Base-by-base conservation (phyloP, 2,797 vertebrate genomes). In the Morelia viridis region DNA sequence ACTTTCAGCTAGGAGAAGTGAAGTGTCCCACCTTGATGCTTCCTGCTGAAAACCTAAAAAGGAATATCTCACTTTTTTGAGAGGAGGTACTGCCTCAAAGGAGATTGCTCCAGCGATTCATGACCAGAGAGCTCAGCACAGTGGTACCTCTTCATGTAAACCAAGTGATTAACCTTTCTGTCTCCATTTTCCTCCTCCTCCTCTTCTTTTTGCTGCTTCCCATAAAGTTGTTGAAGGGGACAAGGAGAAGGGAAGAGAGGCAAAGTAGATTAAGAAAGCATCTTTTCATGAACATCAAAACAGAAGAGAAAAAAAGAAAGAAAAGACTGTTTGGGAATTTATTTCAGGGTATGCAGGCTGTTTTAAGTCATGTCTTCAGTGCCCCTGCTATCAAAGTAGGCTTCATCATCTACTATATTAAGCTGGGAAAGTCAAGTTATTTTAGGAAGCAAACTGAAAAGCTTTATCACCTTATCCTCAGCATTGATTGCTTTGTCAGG, bases 301-400 rank as follows among this genome's bases (percentile, higher is more conserved):
- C 50, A 53, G 50, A 53, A 53, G 8, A 53, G 5, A 10, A 46
- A 80, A 62, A 24, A 83, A 41, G 76, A 80, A 26, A 56, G 83
- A 26, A 53, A 24, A 28, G 12, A 31, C 26, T 53, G 50, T 53
- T 53, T 80, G 41, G 41, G 35, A 22, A 46, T 35, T 24, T 80
- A 46, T 46, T 80, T 71, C 15, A 60, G 13, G 26, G 9, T 17
- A 15, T 60, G 56, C 13, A 26, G 17, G 6, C 17, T 88, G 64
- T 53, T 0, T 0, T 6, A 80, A 58, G 84, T 68, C 89, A 65
- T 0, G 1, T 11, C 11, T 24, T 31, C 57, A n/a, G 57, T 0
- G 0, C 50, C 4, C 0, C 10, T 5, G 13, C 50, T 86, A 41
- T 0, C 0, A 61, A 62, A 46, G 28, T 0, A 11, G 10, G 5